A percentile compares a stretch with the other conserved stretches of the same genome.
Evolutionary conservation across 2,113 vertebrate species (phyloP).

Genomic region (Anarrhichthys ocellatus): DNA sequence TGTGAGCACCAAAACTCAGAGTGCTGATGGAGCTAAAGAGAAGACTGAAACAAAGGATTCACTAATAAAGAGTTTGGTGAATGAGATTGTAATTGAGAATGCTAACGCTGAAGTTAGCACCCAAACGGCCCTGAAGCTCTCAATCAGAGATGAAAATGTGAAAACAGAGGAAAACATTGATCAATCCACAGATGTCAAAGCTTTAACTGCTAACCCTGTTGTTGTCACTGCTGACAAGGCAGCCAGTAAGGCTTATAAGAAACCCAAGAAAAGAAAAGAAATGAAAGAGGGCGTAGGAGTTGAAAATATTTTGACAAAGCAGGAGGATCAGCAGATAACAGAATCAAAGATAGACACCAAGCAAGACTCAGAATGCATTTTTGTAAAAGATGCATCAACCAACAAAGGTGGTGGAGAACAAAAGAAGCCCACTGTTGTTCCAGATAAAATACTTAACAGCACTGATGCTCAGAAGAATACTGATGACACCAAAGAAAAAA

Average conservation of each 20-base stretch:
- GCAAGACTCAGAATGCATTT: slow-evolving; percentile 16
- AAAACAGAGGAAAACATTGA: slow-evolving; percentile 7
- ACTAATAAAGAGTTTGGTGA: background rate
- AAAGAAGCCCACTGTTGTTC: background rate
- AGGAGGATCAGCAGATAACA: slow-evolving; percentile 17
- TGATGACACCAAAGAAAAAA: slow-evolving; percentile 16
- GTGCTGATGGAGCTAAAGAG: background rate
- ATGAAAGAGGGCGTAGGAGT: background rate
- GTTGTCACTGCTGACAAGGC: background rate
- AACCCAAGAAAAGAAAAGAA: slow-evolving; percentile 21
- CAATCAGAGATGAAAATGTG: background rate
- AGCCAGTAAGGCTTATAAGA: background rate
- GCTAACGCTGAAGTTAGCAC: background rate
- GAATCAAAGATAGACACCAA: slow-evolving; percentile 8
- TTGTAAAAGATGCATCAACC: background rate
- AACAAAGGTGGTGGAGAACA: slow-evolving; percentile 14
- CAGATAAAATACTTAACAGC: background rate
- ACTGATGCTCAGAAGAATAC: slow-evolving; percentile 22
- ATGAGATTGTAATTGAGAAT: background rate
- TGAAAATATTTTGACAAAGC: background rate
- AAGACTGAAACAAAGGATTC: slow-evolving; percentile 8
- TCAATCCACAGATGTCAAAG: background rate
- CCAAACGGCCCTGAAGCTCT: slow-evolving; percentile 6
- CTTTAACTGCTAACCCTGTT: background rate
- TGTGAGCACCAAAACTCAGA: background rate